Evolutionary conservation across 2,888 invertebrate genomes (phyloP), one percentile per base, ranked within the genome.

Genomic region (Xylota segnis): DNA sequence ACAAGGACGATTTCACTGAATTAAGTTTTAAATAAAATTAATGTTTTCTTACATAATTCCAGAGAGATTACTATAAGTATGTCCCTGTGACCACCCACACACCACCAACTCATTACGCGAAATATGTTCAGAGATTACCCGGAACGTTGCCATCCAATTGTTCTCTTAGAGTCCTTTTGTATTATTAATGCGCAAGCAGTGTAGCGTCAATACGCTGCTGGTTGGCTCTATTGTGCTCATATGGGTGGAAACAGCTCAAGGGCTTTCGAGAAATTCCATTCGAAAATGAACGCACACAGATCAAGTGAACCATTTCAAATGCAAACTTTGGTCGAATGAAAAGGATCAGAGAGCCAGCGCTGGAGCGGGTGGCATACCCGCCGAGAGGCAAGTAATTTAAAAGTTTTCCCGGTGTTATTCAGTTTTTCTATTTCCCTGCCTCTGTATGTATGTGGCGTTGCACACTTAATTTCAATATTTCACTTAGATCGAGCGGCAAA

Each of bases 311-410:
- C 18, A 23, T 23, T 50, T 50, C 18, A 50, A 50, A 50, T 50
- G 18, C 50, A 50, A 50, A 50, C 18, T 50, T 50, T 23, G 12
- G 10, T 12, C 50, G 1, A 50, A 50, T 50, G 18, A 18, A 50
- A 10, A 9, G 50, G 45, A 16, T 45, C 16, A 45, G 9, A n/a
- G n/a, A n/a, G 9, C 12, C 9, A 14, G n/a, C 0, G 23, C 4
- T 4, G 23, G 23, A 23, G 16, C 7, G 10, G 47, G 0, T 2
- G 14, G 7, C 4, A 4, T 10, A 37, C 10, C 23, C 4, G 18
- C 34, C 58, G 14, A 16, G 9, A 2, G 56, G 14, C 23, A n/a
- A 61, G 14, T 43, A 61, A 10, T 29, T 61, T 43, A 66, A 66
- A 66, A 37, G 52, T 52, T 50, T 37, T 4, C 27, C 10, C 32